A percentile compares a stretch with the other conserved stretches of the same genome.
These are phyloP conservation scores for Lacerta bilineata DNA, from an alignment of 2,797 vertebrate genomes.

Conservation along the genomic window DNA sequence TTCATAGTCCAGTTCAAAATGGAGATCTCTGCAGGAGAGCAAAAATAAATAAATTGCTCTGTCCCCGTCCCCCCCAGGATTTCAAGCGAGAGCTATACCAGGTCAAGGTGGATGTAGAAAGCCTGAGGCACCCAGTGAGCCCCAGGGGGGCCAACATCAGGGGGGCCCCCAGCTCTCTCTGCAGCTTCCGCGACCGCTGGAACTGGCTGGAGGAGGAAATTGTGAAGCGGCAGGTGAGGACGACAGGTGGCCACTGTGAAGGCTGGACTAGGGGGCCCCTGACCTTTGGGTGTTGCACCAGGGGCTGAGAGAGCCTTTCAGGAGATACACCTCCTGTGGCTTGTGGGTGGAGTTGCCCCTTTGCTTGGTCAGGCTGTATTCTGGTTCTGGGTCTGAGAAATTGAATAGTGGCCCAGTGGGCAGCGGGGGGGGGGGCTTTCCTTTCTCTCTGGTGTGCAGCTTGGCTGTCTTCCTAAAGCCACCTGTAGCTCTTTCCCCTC, in stretches of 20 bases:
- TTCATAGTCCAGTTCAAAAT: too few relatives aligned
- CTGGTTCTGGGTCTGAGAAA: neutral
- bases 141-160: slow-evolving; percentile 74
- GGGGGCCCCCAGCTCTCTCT: slow-evolving; percentile 73
- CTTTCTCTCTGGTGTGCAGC: neutral
- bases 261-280: accelerated
- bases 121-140: slow-evolving; percentile 80
- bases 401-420: too few relatives aligned
- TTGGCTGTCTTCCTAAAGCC: neutral
- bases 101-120: slow-evolving; percentile 91
- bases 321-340: neutral
- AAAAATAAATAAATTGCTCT: too few relatives aligned
- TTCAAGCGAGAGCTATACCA: slow-evolving; percentile 92
- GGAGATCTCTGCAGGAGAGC: too few relatives aligned
- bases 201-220: slow-evolving; percentile 88
- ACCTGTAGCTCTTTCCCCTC: neutral
- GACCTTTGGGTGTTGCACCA: accelerated
- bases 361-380: neutral
- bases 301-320: neutral
- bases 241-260: neutral
- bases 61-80: slow-evolving; percentile 75
- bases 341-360: neutral
- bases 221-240: slow-evolving; percentile 85
- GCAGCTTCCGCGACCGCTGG: slow-evolving; percentile 88
- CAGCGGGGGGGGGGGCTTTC: accelerated